These are phyloP conservation scores for Chelonoidis abingdonii DNA, from an alignment of 2,113 vertebrate species.

Conservation along the genomic window DNA sequence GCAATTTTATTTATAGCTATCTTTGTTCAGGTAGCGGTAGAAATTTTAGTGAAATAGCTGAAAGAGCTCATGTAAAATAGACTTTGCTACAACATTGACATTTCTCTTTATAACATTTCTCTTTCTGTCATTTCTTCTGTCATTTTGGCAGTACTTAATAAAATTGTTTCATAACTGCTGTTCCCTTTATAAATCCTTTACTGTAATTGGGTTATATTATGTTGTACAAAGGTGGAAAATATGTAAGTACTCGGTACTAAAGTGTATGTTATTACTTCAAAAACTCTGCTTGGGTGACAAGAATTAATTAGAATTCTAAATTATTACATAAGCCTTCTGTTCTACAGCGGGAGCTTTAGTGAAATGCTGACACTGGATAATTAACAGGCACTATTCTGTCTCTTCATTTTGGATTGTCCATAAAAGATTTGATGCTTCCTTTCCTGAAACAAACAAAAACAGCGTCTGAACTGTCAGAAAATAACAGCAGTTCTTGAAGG, in stretches of 20 bases:
- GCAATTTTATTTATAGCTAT: too few species aligned
- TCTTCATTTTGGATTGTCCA: conserved; percentile 32
- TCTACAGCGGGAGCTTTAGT: conserved; percentile 14
- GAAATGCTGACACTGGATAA: conserved; percentile 33
- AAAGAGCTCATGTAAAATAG: not conserved
- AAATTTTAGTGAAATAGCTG: not conserved
- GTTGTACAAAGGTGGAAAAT: conserved; percentile 9
- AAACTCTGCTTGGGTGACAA: conserved; percentile 38
- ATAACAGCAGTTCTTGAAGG: conserved; percentile 63
- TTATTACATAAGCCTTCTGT: conserved; percentile 17
- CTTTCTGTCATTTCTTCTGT: not conserved
- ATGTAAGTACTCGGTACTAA: not conserved
- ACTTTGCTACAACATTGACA: not conserved
- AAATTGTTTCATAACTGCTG: not conserved
- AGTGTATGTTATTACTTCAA: conserved; percentile 13
- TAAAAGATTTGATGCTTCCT: conserved; percentile 59
- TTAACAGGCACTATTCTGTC: conserved; percentile 42
- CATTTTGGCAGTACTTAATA: not conserved
- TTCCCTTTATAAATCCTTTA: not conserved
- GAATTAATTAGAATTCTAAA: conserved; percentile 57
- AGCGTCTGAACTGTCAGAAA: conserved; percentile 69
- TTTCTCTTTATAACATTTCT: not conserved
- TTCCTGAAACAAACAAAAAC: conserved; percentile 72
- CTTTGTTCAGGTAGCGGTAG: not conserved
- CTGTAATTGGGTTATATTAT: not conserved